These are phyloP conservation scores for Ambastaia sidthimunki DNA, from an alignment of 2,797 vertebrate species.

Conservation along the genomic window DNA sequence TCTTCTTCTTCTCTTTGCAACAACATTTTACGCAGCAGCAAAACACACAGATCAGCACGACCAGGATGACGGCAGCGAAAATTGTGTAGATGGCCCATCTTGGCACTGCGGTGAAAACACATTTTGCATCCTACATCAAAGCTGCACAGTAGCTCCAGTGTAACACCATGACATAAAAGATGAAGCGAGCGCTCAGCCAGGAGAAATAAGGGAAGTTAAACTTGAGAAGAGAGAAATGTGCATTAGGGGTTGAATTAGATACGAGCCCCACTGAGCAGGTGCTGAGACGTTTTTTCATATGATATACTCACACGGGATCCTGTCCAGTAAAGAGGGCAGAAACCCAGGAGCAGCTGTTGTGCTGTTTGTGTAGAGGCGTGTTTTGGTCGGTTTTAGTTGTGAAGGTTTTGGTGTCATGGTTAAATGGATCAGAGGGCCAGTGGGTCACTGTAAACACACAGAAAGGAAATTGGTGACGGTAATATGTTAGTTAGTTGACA, in stretches of 20 bases:
- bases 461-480: neutral
- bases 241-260: constrained; percentile 63
- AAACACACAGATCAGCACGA: constrained; percentile 74
- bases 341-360: constrained; percentile 45
- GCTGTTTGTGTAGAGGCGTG: neutral
- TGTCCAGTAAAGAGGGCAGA: constrained; percentile 69
- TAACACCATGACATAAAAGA: constrained; percentile 57
- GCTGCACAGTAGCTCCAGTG: neutral
- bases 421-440: constrained; percentile 29
- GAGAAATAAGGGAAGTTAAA: constrained; percentile 59
- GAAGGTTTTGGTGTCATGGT: constrained; percentile 20
- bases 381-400: constrained; percentile 17
- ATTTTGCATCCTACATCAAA: constrained; percentile 13
- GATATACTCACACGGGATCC: constrained; percentile 83
- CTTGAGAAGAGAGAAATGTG: constrained; percentile 68
- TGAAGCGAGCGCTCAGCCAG: constrained; percentile 52
- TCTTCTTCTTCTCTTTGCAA: constrained; percentile 70
- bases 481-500: neutral
- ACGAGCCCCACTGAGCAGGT: constrained; percentile 57
- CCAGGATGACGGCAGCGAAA: constrained; percentile 65
- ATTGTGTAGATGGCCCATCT: constrained; percentile 79
- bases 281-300: constrained; percentile 39
- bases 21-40: constrained; percentile 77
- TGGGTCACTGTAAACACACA: constrained; percentile 49
- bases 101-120: constrained; percentile 78